These are phyloP conservation scores for Pyrrhosoma nymphula DNA, from an alignment of 2,888 invertebrate species.

Conservation along the genomic window DNA sequence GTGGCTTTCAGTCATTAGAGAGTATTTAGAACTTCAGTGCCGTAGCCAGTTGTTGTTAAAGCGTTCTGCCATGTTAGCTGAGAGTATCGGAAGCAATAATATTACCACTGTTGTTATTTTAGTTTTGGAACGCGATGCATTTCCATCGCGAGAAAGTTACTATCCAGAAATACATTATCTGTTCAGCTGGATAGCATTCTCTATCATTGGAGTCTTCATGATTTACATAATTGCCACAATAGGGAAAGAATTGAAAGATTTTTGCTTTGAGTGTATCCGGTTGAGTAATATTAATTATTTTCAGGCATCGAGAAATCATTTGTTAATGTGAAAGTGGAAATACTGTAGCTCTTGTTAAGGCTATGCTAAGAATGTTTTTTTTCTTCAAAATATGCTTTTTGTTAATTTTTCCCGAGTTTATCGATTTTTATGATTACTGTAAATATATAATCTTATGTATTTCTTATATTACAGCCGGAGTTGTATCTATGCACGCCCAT, in stretches of 20 bases:
- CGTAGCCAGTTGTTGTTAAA: no score
- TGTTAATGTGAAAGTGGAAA: background rate
- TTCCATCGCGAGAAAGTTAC: background rate
- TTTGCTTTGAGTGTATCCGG: background rate
- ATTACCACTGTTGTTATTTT: background rate
- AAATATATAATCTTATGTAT: slow-evolving; percentile 69
- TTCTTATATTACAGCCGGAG: slow-evolving; percentile 87
- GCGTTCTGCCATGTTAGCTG: no score
- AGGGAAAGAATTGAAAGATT: background rate
- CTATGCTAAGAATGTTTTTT: no score
- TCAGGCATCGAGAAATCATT: background rate
- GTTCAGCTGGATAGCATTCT: background rate
- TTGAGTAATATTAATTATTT: background rate
- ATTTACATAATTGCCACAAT: background rate
- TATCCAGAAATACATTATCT: background rate
- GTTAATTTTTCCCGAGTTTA: background rate
- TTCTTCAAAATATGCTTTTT: no score
- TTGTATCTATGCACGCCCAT: slow-evolving; percentile 95
- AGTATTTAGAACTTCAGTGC: no score
- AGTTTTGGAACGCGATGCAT: background rate
- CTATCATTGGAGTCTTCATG: background rate
- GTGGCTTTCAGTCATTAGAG: no score
- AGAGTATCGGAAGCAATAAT: background rate
- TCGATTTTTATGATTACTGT: slow-evolving; percentile 26
- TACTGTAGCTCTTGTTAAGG: no score